Evolutionary conservation across 2,888 invertebrate genomes (phyloP).

Genomic region (Tanypteryx hageni): DNA sequence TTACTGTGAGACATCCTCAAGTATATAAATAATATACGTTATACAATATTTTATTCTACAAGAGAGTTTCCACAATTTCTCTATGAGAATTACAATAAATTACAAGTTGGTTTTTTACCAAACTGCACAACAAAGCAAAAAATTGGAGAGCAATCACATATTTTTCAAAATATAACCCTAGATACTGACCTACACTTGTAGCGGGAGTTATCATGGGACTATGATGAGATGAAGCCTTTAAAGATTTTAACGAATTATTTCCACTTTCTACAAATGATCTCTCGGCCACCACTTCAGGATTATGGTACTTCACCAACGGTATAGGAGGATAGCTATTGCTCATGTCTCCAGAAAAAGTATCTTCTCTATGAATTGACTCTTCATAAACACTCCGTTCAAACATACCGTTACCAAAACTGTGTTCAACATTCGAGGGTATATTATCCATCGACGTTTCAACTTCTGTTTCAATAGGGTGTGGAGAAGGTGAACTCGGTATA

Average conservation of each 20-base stretch:
- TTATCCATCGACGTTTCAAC: constrained; percentile 48
- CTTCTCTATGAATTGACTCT: constrained; percentile 53
- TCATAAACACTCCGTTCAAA: constrained; percentile 49
- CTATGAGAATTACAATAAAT: no score
- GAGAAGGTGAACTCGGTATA: constrained; percentile 40
- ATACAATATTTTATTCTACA: no score
- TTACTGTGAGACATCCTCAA: no score
- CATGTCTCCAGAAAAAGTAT: constrained; percentile 53
- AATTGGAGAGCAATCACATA: no score
- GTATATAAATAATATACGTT: no score
- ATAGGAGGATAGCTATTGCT: constrained; percentile 57
- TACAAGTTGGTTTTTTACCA: no score
- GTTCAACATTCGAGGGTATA: constrained; percentile 44
- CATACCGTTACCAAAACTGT: constrained; percentile 48
- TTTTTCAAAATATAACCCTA: not conserved
- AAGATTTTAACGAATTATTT: constrained; percentile 20
- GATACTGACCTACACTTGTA: constrained; percentile 52
- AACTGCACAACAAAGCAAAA: no score
- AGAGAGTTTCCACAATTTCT: no score
- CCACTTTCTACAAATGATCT: constrained; percentile 31
- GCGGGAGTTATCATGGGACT: constrained; percentile 37
- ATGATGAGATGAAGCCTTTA: constrained; percentile 50
- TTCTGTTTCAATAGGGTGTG: constrained; percentile 46
- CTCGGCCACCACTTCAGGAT: constrained; percentile 19
- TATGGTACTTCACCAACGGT: constrained; percentile 52